These are phyloP conservation scores for Dasysyrphus albostriatus DNA, from an alignment of 2,888 invertebrate genomes.

Conservation along the genomic window DNA sequence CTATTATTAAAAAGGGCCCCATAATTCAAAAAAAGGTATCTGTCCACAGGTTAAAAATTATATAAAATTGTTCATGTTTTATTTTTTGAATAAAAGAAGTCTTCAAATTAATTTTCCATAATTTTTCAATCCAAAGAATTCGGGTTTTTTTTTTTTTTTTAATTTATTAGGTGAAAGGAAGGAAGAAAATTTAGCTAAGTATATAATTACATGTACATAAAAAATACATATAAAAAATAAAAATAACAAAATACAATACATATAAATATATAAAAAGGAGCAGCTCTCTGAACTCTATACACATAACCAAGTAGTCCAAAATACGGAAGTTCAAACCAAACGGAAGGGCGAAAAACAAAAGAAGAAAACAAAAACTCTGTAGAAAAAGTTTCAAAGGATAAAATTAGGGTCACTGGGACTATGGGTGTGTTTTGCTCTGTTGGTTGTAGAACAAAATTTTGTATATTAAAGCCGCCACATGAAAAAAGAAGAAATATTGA, in stretches of 20 bases:
- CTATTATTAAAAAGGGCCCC: too few relatives aligned
- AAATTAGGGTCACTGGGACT: slow-evolving; percentile 81
- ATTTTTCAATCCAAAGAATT: neutral
- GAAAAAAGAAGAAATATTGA: neutral
- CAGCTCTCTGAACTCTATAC: slow-evolving; percentile 35
- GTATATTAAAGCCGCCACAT: slow-evolving; percentile 62
- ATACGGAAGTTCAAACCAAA: slow-evolving; percentile 76
- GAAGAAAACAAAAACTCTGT: slow-evolving; percentile 71
- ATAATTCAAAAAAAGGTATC: too few relatives aligned
- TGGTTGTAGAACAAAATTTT: slow-evolving; percentile 41
- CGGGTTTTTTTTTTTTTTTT: neutral
- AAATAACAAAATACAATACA: slow-evolving; percentile 11
- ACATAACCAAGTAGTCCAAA: slow-evolving; percentile 50
- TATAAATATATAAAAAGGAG: slow-evolving; percentile 39
- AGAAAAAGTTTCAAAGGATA: slow-evolving; percentile 79
- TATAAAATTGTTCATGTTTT: too few relatives aligned
- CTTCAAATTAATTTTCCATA: neutral
- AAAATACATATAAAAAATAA: neutral
- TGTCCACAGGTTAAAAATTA: too few relatives aligned
- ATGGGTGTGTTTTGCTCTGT: slow-evolving; percentile 79
- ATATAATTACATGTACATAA: neutral
- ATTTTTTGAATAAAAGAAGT: neutral
- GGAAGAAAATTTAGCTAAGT: neutral
- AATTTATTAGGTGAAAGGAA: neutral
- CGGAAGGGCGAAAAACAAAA: slow-evolving; percentile 80